Conservation (phyloP, 2,888 invertebrate genomes). For the Platycheirus rosarum region DNA sequence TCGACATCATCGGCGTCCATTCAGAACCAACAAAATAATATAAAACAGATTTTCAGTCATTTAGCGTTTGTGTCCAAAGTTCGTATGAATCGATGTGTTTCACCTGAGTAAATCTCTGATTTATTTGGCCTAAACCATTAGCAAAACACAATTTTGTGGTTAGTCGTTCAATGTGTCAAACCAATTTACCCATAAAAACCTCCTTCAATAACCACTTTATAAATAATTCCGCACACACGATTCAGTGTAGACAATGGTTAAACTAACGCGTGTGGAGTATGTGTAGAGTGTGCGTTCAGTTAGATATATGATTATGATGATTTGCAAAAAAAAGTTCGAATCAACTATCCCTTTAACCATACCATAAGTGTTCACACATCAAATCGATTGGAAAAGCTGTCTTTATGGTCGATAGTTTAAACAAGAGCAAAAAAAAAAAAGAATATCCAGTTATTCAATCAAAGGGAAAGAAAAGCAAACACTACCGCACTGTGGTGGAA, state of each 20-base stretch:
- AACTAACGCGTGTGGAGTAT: constrained; percentile 1
- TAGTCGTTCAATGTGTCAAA: constrained; percentile 59
- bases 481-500: constrained; percentile 18
- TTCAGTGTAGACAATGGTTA: constrained; percentile 39
- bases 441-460: constrained; percentile 42
- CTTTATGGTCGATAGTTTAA: constrained; percentile 10
- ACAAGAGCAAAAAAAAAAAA: constrained; percentile 26
- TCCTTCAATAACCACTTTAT: constrained; percentile 43
- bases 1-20: not conserved
- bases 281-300: not conserved
- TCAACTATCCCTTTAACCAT: constrained; percentile 20
- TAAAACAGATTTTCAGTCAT: constrained; percentile 1
- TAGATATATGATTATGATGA: constrained; percentile 61
- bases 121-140: constrained; percentile 53
- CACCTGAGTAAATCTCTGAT: constrained; percentile 44
- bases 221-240: constrained; percentile 50
- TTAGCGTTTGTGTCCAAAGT: constrained; percentile 2
- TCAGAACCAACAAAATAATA: not conserved
- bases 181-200: constrained; percentile 58
- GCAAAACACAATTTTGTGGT: constrained; percentile 57
- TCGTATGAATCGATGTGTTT: constrained; percentile 3
- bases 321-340: constrained; percentile 44
- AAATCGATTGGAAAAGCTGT: constrained; percentile 57
- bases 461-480: constrained; percentile 58
- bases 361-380: constrained; percentile 1